Evolutionary conservation across 2,888 invertebrate species (phyloP).

Genomic region (Sialis fuliginosa): DNA sequence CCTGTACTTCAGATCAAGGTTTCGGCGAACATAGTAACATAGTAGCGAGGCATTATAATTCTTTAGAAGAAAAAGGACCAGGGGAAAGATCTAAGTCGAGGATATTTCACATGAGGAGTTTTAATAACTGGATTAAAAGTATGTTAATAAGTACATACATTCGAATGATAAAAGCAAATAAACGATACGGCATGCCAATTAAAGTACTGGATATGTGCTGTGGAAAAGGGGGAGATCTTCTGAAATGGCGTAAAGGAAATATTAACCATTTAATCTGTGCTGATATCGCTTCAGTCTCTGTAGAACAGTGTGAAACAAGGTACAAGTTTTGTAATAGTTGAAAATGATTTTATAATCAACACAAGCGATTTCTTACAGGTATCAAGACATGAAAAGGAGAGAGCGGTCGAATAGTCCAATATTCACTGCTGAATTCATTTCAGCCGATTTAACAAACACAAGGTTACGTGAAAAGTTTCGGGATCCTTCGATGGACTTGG

Average conservation of each 20-base stretch:
- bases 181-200: conserved; percentile 45
- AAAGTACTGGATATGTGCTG: conserved; percentile 87
- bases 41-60: conserved; percentile 91
- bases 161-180: conserved; percentile 41
- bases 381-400: conserved; percentile 9
- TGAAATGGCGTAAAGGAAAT: conserved; percentile 83
- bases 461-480: conserved; percentile 57
- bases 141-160: conserved; percentile 77
- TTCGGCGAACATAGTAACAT: conserved; percentile 31
- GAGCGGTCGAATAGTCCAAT: conserved; percentile 21
- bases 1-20: conserved; percentile 6
- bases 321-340: conserved; percentile 43
- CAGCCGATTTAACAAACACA: conserved; percentile 81
- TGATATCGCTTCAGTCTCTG: conserved; percentile 84
- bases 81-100: conserved; percentile 69
- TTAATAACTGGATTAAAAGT: conserved; percentile 98
- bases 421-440: conserved; percentile 78
- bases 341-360: too few relatives aligned
- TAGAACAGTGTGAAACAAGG: conserved; percentile 75
- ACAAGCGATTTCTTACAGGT: not conserved
- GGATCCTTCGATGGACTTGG: conserved; percentile 62
- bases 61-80: conserved; percentile 65
- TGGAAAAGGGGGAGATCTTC: conserved; percentile 95
- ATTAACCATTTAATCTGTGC: conserved; percentile 74
- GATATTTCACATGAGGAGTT: conserved; percentile 87